A percentile compares a stretch with the other conserved stretches of the same genome.
phyloP scores from a whole-genome alignment of 2,113 vertebrate species.

The Setophaga coronata region DNA sequence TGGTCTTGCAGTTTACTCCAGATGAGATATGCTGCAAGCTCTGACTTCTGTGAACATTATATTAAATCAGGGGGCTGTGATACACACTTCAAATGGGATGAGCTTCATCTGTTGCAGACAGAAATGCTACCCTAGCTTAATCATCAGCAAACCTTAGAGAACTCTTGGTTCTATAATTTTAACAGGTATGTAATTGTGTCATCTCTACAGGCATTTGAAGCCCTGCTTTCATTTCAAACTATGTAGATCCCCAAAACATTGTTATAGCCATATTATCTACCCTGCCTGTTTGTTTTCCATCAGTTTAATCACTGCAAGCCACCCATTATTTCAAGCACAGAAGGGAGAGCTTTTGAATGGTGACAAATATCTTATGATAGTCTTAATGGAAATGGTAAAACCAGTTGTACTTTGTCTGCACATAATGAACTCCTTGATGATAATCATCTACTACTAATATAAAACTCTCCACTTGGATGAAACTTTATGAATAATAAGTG shows the following conservation, averaged over 20 bases:
- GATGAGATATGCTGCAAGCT: neutral
- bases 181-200: neutral
- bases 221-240: neutral
- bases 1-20: neutral
- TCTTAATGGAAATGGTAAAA: neutral
- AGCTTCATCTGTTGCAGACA: neutral
- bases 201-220: neutral
- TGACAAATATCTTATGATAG: neutral
- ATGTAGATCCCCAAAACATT: neutral
- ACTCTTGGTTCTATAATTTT: neutral
- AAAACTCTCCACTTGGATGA: neutral
- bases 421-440: neutral
- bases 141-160: neutral
- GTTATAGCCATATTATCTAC: neutral
- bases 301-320: neutral
- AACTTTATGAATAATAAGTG: neutral
- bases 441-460: neutral
- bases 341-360: neutral
- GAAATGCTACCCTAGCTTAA: neutral
- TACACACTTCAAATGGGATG: neutral
- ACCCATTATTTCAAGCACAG: neutral
- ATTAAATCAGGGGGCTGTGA: neutral
- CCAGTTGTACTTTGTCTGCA: neutral
- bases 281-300: neutral
- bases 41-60: neutral